phyloP scores from a whole-genome alignment of 2,888 invertebrate genomes.

The Calliopum simillimum region DNA sequence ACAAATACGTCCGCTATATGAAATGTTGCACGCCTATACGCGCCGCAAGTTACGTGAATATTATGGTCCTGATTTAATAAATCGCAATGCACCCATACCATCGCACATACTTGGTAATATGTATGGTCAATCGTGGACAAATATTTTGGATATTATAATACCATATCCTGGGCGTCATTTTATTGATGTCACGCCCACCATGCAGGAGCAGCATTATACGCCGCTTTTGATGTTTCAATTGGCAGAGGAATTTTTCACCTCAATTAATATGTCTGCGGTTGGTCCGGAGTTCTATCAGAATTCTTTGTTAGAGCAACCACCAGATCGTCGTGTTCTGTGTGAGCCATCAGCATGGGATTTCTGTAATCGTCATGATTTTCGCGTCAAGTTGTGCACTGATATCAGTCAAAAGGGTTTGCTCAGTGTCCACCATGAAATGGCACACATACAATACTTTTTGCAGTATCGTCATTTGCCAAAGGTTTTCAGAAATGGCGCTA shows the following conservation, averaged over 20 bases:
- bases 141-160: constrained; percentile 82
- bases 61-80: constrained; percentile 86
- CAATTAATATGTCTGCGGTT: constrained; percentile 87
- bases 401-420: constrained; percentile 87
- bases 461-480: constrained; percentile 86
- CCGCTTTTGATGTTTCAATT: constrained; percentile 85
- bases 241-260: constrained; percentile 92
- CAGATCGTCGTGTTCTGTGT: constrained; percentile 82
- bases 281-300: constrained; percentile 90
- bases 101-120: constrained; percentile 90
- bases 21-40: constrained; percentile 89
- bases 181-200: constrained; percentile 85
- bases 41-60: constrained; percentile 83
- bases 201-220: constrained; percentile 87
- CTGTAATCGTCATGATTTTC: constrained; percentile 86
- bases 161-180: constrained; percentile 88
- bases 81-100: constrained; percentile 83
- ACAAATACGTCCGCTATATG: constrained; percentile 86
- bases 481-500: constrained; percentile 90
- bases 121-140: constrained; percentile 91
- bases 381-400: constrained; percentile 90
- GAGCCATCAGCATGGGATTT: constrained; percentile 96
- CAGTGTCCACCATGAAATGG: constrained; percentile 93
- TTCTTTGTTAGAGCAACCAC: constrained; percentile 85
- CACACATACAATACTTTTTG: constrained; percentile 89